phyloP scores from a whole-genome alignment of 2,888 invertebrate species.

The Clepsis dumicolana region DNA sequence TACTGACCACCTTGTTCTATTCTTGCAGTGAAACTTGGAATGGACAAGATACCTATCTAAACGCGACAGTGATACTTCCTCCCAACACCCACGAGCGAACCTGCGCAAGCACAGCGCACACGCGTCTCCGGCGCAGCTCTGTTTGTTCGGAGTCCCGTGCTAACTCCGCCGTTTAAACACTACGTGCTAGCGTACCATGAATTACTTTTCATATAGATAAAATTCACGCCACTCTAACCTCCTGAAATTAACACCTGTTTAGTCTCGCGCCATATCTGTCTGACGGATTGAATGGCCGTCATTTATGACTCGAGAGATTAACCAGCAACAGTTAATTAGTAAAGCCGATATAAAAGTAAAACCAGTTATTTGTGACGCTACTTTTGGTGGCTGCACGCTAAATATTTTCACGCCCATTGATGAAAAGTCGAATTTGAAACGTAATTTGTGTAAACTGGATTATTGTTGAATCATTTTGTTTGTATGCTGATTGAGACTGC shows the following conservation, averaged over 20 bases:
- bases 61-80: background rate
- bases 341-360: constrained; percentile 51
- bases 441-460: constrained; percentile 46
- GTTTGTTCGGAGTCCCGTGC: constrained; percentile 82
- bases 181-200: constrained; percentile 82
- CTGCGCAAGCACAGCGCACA: constrained; percentile 45
- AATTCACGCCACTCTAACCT: constrained; percentile 86
- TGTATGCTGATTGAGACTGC: constrained; percentile 39
- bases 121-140: constrained; percentile 62
- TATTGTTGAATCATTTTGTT: constrained; percentile 48
- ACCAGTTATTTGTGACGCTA: constrained; percentile 36
- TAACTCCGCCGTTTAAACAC: constrained; percentile 85
- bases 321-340: constrained; percentile 60
- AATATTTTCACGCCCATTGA: constrained; percentile 43
- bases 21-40: background rate
- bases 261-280: constrained; percentile 73
- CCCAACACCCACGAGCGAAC: constrained; percentile 18
- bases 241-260: constrained; percentile 86
- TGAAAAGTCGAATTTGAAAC: constrained; percentile 45
- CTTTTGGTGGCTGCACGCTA: constrained; percentile 50
- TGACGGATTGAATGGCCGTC: constrained; percentile 52
- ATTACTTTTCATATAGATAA: constrained; percentile 87
- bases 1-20: background rate
- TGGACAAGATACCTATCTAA: background rate
- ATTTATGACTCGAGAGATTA: constrained; percentile 65